Conservation (phyloP, 2,113 vertebrate species). For the Lophius piscatorius region DNA sequence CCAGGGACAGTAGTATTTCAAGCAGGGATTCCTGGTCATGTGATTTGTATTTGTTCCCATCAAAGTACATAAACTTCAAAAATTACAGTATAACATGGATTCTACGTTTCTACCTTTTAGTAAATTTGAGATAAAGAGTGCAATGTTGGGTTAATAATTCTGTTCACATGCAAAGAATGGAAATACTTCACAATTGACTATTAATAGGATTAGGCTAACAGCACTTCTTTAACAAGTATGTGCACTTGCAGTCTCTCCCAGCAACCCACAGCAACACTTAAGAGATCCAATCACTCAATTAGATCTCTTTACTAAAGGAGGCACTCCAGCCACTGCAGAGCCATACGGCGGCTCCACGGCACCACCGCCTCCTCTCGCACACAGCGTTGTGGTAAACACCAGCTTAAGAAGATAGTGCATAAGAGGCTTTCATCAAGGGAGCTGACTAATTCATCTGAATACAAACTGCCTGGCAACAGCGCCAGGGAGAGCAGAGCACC, state of each 20-base stretch:
- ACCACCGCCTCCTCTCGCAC: constrained; percentile 19
- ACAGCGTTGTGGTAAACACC: constrained; percentile 48
- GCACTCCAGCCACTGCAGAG: constrained; percentile 15
- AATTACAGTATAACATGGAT: too few species aligned
- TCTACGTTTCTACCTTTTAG: too few species aligned
- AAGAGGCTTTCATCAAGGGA: constrained; percentile 75
- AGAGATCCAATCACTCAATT: constrained; percentile 41
- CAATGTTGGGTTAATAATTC: too few species aligned
- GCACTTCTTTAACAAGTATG: constrained; percentile 37
- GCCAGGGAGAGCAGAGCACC: constrained; percentile 29
- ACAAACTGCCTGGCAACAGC: constrained; percentile 78
- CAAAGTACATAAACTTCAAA: too few species aligned
- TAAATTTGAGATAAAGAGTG: too few species aligned
- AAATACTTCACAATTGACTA: constrained; percentile 14
- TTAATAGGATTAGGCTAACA: constrained; percentile 28
- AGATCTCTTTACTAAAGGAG: constrained; percentile 37
- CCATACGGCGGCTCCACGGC: constrained; percentile 15
- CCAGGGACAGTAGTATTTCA: too few species aligned
- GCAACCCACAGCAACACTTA: constrained; percentile 43
- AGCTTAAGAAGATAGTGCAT: constrained; percentile 60
- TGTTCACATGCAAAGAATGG: constrained; percentile 8
- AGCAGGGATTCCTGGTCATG: too few species aligned
- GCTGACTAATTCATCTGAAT: constrained; percentile 67
- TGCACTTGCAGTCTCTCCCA: constrained; percentile 23
- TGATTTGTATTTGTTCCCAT: too few species aligned